A percentile compares a stretch with the other conserved stretches of the same genome.
These are phyloP conservation scores for Ondatra zibethicus DNA, from an alignment of 2,113 vertebrate genomes.

Conservation along the genomic window DNA sequence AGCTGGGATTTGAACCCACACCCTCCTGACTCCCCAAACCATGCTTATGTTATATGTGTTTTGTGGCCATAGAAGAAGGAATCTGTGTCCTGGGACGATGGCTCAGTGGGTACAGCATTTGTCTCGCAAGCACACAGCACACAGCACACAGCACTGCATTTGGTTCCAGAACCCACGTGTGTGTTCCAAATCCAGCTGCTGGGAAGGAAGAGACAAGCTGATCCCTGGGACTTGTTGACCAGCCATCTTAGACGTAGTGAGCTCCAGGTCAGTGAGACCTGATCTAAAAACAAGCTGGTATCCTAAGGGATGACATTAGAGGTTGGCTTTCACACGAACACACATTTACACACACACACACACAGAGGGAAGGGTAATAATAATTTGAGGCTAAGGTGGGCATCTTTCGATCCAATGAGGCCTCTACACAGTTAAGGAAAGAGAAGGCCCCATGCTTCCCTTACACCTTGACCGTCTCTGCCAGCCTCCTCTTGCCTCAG, in stretches of 20 bases:
- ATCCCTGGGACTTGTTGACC: background rate
- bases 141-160: background rate
- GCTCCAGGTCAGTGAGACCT: background rate
- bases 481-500: background rate
- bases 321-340: background rate
- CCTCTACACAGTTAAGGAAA: background rate
- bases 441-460: background rate
- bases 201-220: background rate
- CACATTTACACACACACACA: background rate
- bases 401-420: background rate
- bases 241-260: background rate
- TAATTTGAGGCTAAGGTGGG: background rate
- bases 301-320: background rate
- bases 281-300: background rate
- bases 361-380: background rate
- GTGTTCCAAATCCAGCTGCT: background rate
- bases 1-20: background rate
- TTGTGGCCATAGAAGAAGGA: background rate
- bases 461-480: rapidly evolving
- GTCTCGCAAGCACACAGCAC: background rate
- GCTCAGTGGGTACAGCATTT: too few relatives aligned
- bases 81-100: background rate
- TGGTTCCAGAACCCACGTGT: background rate
- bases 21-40: background rate
- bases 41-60: background rate